Percentiles rank a stretch among this genome's conserved stretches.
phyloP scores from a whole-genome alignment of 92 coral and sea anemone genomes.

The Meandrina meandrites region DNA sequence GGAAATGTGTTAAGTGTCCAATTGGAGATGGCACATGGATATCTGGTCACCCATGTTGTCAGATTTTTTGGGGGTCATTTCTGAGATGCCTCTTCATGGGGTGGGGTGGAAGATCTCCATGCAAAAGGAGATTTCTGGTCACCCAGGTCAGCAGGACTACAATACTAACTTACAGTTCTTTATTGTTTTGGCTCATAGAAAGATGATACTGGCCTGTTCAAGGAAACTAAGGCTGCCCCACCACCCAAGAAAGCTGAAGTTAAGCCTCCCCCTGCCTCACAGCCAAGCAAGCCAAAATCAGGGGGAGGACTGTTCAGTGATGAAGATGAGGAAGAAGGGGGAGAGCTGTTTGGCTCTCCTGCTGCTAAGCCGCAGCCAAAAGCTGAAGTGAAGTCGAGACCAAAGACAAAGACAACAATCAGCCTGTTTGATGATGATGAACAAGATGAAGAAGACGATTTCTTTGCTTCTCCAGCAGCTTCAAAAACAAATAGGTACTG shows the following conservation, averaged over 20 bases:
- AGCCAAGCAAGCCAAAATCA: slow-evolving; percentile 69
- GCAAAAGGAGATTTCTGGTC: background rate
- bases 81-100: background rate
- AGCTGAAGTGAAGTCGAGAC: slow-evolving; percentile 47
- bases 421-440: slow-evolving; percentile 98
- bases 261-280: slow-evolving; percentile 60
- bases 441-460: slow-evolving; percentile 89
- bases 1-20: too few relatives aligned
- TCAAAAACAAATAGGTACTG: slow-evolving; percentile 55
- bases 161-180: background rate
- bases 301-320: slow-evolving; percentile 89
- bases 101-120: background rate
- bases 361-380: slow-evolving; percentile 60
- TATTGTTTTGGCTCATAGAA: background rate
- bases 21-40: too few relatives aligned
- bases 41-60: too few relatives aligned
- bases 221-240: slow-evolving; percentile 21
- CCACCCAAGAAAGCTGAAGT: slow-evolving; percentile 35
- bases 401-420: slow-evolving; percentile 84
- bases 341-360: slow-evolving; percentile 66
- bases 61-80: background rate
- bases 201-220: slow-evolving; percentile 26
- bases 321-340: slow-evolving; percentile 84
- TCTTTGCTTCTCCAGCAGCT: slow-evolving; percentile 62
- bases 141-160: background rate